These are phyloP conservation scores for Norana najaformis DNA, from an alignment of 2,888 invertebrate genomes.

Conservation along the genomic window DNA sequence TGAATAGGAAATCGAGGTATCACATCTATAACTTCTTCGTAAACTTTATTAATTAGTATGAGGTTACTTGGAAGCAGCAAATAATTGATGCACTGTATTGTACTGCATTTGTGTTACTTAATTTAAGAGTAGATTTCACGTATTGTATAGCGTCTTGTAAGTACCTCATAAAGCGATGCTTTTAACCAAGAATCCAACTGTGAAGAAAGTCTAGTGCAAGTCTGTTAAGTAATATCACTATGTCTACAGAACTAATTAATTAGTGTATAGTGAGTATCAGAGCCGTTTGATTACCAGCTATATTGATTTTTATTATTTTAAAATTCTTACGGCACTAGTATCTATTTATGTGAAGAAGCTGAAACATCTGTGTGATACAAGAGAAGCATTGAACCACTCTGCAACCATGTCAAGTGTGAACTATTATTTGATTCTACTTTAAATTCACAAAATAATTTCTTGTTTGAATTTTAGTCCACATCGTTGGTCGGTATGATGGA, in stretches of 20 bases:
- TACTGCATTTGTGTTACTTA: neutral
- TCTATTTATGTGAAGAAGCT: neutral
- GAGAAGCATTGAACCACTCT: neutral
- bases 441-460: neutral
- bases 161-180: no score
- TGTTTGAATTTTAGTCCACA: constrained; percentile 70
- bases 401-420: no score
- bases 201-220: no score
- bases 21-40: neutral
- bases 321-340: no score
- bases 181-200: no score
- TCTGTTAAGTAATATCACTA: no score
- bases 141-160: no score
- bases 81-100: neutral
- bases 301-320: neutral
- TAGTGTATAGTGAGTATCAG: no score
- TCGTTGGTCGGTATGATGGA: constrained; percentile 72
- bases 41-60: no score
- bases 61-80: neutral
- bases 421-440: neutral
- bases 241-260: no score
- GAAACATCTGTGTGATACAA: neutral
- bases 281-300: neutral
- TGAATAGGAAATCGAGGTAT: neutral
- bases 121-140: no score